phyloP scores from a whole-genome alignment of 2,797 vertebrate genomes.

The Lepus oiostolus region DNA sequence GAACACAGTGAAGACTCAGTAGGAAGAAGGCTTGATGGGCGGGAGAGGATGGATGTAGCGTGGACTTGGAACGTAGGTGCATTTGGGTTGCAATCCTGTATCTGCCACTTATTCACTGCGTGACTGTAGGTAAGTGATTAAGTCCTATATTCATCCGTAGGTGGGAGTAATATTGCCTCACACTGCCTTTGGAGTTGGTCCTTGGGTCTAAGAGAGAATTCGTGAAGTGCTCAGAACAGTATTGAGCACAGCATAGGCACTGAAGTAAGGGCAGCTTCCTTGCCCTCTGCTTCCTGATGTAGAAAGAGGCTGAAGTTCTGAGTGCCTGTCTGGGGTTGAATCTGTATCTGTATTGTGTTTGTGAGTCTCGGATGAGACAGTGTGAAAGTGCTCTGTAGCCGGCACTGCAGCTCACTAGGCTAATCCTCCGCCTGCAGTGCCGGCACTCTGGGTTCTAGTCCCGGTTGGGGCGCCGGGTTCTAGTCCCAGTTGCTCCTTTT shows the following conservation, averaged over 20 bases:
- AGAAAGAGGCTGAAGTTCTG: not conserved
- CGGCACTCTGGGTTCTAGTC: too few relatives aligned
- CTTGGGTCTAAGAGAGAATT: not conserved
- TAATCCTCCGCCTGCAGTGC: too few relatives aligned
- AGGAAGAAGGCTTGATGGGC: not conserved
- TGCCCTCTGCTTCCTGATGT: not conserved
- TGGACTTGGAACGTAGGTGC: not conserved
- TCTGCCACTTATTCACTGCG: not conserved
- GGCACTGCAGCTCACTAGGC: too few relatives aligned
- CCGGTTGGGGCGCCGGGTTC: too few relatives aligned
- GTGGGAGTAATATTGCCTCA: not conserved
- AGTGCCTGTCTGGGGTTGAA: not conserved
- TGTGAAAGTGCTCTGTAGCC: not conserved
- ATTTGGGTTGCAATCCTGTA: not conserved
- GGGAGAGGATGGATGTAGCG: not conserved
- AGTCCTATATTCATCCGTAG: not conserved
- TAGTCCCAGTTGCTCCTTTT: too few relatives aligned
- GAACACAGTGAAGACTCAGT: not conserved
- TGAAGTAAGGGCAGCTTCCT: not conserved
- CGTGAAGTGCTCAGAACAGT: not conserved
- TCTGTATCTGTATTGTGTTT: not conserved
- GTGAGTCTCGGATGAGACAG: not conserved
- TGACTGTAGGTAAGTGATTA: not conserved
- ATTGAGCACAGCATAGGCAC: not conserved
- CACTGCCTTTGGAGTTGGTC: not conserved